Percentiles rank a stretch among this genome's conserved stretches.
phyloP scores from a whole-genome alignment of 2,797 vertebrate genomes.

The Toxotes lorentzi region DNA sequence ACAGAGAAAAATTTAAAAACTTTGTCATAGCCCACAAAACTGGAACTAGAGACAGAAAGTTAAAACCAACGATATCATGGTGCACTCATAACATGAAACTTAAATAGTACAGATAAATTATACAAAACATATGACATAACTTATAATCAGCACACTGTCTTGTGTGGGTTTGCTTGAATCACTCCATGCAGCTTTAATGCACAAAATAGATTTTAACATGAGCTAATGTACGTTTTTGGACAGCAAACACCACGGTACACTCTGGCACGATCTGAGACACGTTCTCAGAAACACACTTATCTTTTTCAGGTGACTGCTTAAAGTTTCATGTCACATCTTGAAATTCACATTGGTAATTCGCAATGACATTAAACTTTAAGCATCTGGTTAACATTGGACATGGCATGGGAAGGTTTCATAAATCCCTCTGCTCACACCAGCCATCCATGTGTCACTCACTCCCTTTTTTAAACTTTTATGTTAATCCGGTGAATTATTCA shows the following conservation, averaged over 20 bases:
- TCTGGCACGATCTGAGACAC: slow-evolving; percentile 15
- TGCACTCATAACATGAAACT: background rate
- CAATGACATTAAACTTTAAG: slow-evolving; percentile 67
- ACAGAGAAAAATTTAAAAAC: slow-evolving; percentile 1
- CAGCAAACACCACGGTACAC: background rate
- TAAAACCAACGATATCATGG: background rate
- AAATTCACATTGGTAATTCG: slow-evolving; percentile 61
- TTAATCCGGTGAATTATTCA: slow-evolving; percentile 72
- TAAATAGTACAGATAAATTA: slow-evolving; percentile 12
- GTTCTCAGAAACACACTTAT: slow-evolving; percentile 26
- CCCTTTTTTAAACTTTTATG: slow-evolving; percentile 74
- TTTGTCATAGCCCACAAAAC: background rate
- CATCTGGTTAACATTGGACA: slow-evolving; percentile 57
- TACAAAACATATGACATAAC: slow-evolving; percentile 17
- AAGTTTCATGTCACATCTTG: slow-evolving; percentile 65
- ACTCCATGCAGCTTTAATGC: slow-evolving; percentile 19
- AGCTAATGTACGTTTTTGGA: slow-evolving; percentile 16
- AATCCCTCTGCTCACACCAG: slow-evolving; percentile 62
- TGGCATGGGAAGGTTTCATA: slow-evolving; percentile 45
- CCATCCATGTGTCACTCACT: slow-evolving; percentile 58
- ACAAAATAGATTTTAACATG: slow-evolving; percentile 12
- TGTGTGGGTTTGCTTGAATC: background rate
- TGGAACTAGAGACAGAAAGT: slow-evolving; percentile 4
- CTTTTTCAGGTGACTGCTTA: slow-evolving; percentile 43
- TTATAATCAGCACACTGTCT: background rate